phyloP scores from a whole-genome alignment of 2,888 invertebrate species.

The Parapristionchus giblindavisi region DNA sequence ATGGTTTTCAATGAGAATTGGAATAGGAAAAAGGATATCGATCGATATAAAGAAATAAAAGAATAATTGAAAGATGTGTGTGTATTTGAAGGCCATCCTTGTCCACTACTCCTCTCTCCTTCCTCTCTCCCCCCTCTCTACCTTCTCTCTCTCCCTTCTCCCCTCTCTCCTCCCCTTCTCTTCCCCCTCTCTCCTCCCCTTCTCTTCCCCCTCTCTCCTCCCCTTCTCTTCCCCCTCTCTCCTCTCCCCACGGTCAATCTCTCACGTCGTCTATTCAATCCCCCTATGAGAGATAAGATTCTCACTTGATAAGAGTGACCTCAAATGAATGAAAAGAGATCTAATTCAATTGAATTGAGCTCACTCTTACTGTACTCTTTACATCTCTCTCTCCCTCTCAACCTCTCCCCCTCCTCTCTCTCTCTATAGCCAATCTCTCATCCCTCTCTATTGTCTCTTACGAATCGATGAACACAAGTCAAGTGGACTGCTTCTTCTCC shows the following conservation, averaged over 20 bases:
- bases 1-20: too few relatives aligned
- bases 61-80: background rate
- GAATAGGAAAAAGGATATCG: too few relatives aligned
- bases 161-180: constrained; percentile 7
- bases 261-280: background rate
- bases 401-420: too few relatives aligned
- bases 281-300: too few relatives aligned
- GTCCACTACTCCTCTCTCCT: background rate
- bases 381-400: too few relatives aligned
- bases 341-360: too few relatives aligned
- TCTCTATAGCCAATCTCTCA: background rate
- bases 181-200: constrained; percentile 3
- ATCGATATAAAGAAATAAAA: too few relatives aligned
- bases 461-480: background rate
- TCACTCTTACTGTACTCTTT: too few relatives aligned
- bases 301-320: too few relatives aligned
- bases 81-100: background rate
- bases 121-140: background rate
- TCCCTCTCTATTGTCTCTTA: background rate
- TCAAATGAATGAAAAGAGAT: too few relatives aligned
- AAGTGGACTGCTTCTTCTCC: too few relatives aligned
- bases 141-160: constrained; percentile 21
- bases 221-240: constrained; percentile 18
- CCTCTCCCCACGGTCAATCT: background rate
- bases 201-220: background rate